Evolutionary conservation across 1,140 invertebrate genomes (phyloP).

Genomic region (Trichonephila inaurata): DNA sequence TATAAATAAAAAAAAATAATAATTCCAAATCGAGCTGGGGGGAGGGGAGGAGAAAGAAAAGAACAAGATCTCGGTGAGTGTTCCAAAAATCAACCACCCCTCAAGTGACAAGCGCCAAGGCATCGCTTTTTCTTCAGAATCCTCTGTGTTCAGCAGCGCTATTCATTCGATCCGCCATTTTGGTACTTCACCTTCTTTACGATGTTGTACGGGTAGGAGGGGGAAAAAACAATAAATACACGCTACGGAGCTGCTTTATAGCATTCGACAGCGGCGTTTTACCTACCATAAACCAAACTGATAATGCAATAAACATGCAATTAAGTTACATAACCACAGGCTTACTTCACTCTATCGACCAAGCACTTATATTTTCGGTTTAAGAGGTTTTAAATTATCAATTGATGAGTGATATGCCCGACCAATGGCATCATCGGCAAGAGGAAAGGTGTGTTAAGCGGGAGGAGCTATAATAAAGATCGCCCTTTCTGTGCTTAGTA

Average conservation of each 20-base stretch:
- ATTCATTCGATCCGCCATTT: conserved; percentile 48
- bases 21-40: too few relatives aligned
- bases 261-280: conserved; percentile 71
- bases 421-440: conserved; percentile 67
- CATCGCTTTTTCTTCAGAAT: background rate
- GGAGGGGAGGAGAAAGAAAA: too few relatives aligned
- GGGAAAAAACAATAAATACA: conserved; percentile 65
- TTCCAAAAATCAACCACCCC: too few relatives aligned
- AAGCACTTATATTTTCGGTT: conserved; percentile 70
- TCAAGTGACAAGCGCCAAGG: background rate
- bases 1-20: too few relatives aligned
- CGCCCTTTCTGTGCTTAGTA: conserved; percentile 64
- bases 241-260: conserved; percentile 69
- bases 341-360: conserved; percentile 64
- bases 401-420: conserved; percentile 70
- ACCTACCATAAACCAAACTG: conserved; percentile 76
- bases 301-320: conserved; percentile 77
- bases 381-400: conserved; percentile 76
- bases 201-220: conserved; percentile 62
- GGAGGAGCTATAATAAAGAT: conserved; percentile 72
- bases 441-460: conserved; percentile 69
- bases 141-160: background rate
- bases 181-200: conserved; percentile 69
- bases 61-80: too few relatives aligned
- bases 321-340: conserved; percentile 76